These are phyloP conservation scores for Micropoecilia bifurca DNA, from an alignment of 2,797 vertebrate genomes.

Conservation along the genomic window DNA sequence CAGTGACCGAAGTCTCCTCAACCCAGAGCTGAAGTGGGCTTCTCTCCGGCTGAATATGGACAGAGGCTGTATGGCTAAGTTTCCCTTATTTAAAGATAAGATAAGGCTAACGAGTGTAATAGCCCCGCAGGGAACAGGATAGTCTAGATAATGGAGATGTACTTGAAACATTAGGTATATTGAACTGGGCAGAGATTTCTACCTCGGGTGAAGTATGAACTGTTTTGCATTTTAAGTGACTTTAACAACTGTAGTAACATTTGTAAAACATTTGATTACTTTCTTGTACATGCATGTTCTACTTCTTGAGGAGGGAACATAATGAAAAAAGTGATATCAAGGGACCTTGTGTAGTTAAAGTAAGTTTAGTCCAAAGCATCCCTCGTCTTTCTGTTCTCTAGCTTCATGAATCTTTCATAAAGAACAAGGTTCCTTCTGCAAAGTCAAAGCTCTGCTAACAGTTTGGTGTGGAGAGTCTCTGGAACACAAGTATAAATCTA, in stretches of 20 bases:
- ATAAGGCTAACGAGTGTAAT: conserved; percentile 79
- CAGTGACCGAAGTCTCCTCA: conserved; percentile 50
- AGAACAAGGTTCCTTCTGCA: conserved; percentile 55
- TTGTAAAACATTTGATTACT: conserved; percentile 20
- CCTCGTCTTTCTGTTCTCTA: conserved; percentile 44
- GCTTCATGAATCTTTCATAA: conserved; percentile 67
- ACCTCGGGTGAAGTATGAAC: conserved; percentile 14
- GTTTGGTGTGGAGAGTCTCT: conserved; percentile 36
- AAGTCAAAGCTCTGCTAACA: conserved; percentile 51
- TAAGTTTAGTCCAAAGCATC: conserved; percentile 34
- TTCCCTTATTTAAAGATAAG: conserved; percentile 79
- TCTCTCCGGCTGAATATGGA: conserved; percentile 58
- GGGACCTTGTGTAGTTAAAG: conserved; percentile 5
- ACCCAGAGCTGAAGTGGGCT: conserved; percentile 49
- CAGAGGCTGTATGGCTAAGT: conserved; percentile 66
- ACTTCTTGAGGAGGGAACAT: conserved; percentile 10
- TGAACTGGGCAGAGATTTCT: conserved; percentile 51
- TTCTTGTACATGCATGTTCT: conserved; percentile 28
- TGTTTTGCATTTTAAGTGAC: conserved; percentile 40
- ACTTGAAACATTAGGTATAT: conserved; percentile 60
- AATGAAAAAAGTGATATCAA: conserved; percentile 36
- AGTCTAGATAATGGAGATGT: conserved; percentile 72
- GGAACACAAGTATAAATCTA: conserved; percentile 38
- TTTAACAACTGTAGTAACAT: conserved; percentile 26
- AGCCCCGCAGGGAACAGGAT: conserved; percentile 73